A percentile compares a stretch with the other conserved stretches of the same genome.
Conservation (phyloP, 2,113 vertebrate genomes). For the Gobius niger region DNA sequence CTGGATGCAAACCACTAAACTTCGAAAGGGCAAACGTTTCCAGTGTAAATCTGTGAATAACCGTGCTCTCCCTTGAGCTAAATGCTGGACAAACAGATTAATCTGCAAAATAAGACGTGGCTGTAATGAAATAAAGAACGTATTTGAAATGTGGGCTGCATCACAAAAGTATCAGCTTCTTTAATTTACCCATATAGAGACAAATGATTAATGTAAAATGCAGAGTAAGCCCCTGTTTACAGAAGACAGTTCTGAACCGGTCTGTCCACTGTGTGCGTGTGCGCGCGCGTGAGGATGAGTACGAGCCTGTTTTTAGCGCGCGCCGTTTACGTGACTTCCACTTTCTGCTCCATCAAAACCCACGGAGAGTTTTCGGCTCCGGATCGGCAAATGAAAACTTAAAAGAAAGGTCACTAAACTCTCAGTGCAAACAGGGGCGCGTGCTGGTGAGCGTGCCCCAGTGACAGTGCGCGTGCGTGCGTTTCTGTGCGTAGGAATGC, state of each 20-base stretch:
- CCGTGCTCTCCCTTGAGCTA: no score
- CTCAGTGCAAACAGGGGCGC: neutral
- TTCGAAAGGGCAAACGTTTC: neutral
- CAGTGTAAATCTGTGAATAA: no score
- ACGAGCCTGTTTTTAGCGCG: neutral
- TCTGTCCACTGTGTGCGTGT: neutral
- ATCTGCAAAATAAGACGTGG: neutral
- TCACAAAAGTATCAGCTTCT: neutral
- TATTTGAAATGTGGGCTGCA: neutral
- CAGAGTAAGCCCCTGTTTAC: neutral
- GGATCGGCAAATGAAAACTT: neutral
- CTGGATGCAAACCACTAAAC: neutral
- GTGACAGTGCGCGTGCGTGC: constrained; percentile 11
- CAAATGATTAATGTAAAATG: neutral
- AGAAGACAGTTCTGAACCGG: constrained; percentile 5
- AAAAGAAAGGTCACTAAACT: neutral
- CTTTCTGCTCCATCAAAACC: neutral
- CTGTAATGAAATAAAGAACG: neutral
- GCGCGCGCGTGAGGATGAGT: neutral
- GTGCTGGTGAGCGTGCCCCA: neutral
- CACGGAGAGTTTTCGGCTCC: neutral
- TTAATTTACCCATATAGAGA: neutral
- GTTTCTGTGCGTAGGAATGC: constrained; percentile 43
- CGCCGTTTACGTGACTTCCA: neutral
- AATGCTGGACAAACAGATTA: no score